Evolutionary conservation across 2,113 vertebrate genomes (phyloP).

Genomic region (Thalassoma bifasciatum): DNA sequence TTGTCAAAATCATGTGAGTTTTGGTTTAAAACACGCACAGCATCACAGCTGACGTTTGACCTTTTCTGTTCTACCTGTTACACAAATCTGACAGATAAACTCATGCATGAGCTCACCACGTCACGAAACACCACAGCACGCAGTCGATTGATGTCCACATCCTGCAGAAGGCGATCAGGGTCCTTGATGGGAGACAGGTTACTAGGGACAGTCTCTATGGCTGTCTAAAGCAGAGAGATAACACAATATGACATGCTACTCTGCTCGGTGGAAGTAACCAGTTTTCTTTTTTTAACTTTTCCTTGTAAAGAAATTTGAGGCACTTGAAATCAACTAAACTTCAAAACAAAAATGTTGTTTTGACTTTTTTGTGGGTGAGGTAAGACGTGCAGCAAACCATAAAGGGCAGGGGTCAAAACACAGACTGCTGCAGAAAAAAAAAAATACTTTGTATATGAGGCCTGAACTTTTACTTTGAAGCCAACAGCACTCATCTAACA

Average conservation of each 20-base stretch:
- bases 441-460: no score
- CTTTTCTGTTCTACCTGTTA: constrained; percentile 10
- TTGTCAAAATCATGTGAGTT: neutral
- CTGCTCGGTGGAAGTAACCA: neutral
- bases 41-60: neutral
- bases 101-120: constrained; percentile 87
- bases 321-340: no score
- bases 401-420: no score
- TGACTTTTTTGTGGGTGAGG: neutral
- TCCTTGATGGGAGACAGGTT: constrained; percentile 95
- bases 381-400: neutral
- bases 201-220: constrained; percentile 88
- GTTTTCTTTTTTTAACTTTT: neutral
- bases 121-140: constrained; percentile 97
- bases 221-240: constrained; percentile 81
- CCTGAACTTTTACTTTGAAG: no score
- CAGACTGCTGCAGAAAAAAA: no score
- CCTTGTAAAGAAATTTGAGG: no score
- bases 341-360: neutral
- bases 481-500: no score
- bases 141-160: constrained; percentile 96
- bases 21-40: constrained; percentile 2
- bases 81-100: constrained; percentile 22
- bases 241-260: constrained; percentile 49
- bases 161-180: constrained; percentile 95